phyloP scores from a whole-genome alignment of 2,888 invertebrate genomes.

The Metallyticus violacea region DNA sequence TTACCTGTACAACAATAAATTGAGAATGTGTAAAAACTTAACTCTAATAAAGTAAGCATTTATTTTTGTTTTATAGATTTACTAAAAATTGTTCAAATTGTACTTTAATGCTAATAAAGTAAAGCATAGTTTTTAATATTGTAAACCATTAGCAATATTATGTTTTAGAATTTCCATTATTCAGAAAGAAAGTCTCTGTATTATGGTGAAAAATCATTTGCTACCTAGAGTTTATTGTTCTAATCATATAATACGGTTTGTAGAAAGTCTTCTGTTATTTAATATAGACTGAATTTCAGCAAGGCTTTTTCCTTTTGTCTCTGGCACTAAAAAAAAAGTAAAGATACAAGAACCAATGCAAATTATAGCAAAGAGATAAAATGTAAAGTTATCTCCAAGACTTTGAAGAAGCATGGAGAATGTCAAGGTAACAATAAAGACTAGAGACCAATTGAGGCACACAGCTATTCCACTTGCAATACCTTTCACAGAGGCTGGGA shows the following conservation, averaged over 20 bases:
- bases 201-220: too few relatives aligned
- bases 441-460: conserved; percentile 59
- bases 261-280: neutral
- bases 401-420: conserved; percentile 60
- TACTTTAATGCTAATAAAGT: too few relatives aligned
- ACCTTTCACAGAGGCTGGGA: conserved; percentile 68
- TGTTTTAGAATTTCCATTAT: too few relatives aligned
- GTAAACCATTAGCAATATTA: too few relatives aligned
- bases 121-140: too few relatives aligned
- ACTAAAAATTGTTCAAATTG: too few relatives aligned
- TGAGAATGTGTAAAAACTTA: too few relatives aligned
- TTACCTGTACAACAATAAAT: too few relatives aligned
- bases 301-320: conserved; percentile 79
- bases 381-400: conserved; percentile 62
- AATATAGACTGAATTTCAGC: conserved; percentile 66
- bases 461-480: conserved; percentile 73
- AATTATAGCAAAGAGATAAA: conserved; percentile 72
- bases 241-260: neutral
- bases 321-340: conserved; percentile 67
- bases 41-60: too few relatives aligned
- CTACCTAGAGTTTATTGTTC: neutral
- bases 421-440: conserved; percentile 68
- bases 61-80: too few relatives aligned
- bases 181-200: too few relatives aligned
- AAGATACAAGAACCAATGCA: conserved; percentile 65